Conservation (phyloP, 2,888 invertebrate genomes). For the Chymomyza caudatula region DNA sequence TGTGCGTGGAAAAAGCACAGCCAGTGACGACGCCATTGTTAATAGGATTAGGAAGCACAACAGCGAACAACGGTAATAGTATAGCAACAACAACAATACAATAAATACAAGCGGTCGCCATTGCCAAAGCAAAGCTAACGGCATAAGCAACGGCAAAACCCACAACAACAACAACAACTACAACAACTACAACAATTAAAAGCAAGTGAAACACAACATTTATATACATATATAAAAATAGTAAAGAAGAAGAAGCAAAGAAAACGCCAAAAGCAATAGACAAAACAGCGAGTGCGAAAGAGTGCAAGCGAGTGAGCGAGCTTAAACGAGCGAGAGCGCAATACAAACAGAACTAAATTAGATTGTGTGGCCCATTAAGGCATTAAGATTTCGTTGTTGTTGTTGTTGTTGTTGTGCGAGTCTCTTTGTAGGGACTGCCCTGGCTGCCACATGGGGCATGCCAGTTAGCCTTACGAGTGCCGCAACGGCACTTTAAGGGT, state of each 20-base stretch:
- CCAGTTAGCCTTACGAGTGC: constrained; percentile 18
- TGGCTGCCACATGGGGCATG: constrained; percentile 34
- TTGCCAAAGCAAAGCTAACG: constrained; percentile 53
- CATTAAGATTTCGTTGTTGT: constrained; percentile 60
- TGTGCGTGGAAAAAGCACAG: not conserved
- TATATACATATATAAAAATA: constrained; percentile 39
- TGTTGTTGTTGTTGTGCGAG: constrained; percentile 15
- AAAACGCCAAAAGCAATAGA: constrained; percentile 15
- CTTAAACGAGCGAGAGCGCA: constrained; percentile 15
- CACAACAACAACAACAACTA: constrained; percentile 38
- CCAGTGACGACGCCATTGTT: constrained; percentile 57
- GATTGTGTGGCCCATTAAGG: constrained; percentile 71
- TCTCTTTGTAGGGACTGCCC: not conserved
- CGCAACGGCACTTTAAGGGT: constrained; percentile 59
- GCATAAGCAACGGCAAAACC: constrained; percentile 59
- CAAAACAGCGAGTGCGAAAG: constrained; percentile 11
- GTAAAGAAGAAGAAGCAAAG: constrained; percentile 38
- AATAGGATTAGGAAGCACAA: constrained; percentile 68
- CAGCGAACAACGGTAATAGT: constrained; percentile 41
- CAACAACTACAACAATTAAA: constrained; percentile 43
- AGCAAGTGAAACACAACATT: constrained; percentile 37
- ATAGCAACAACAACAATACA: constrained; percentile 27
- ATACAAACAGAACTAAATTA: constrained; percentile 68
- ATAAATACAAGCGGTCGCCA: constrained; percentile 4
- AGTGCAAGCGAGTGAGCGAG: constrained; percentile 1